phyloP scores from a whole-genome alignment of 1,140 invertebrate genomes.

The Hormaphis cornu region DNA sequence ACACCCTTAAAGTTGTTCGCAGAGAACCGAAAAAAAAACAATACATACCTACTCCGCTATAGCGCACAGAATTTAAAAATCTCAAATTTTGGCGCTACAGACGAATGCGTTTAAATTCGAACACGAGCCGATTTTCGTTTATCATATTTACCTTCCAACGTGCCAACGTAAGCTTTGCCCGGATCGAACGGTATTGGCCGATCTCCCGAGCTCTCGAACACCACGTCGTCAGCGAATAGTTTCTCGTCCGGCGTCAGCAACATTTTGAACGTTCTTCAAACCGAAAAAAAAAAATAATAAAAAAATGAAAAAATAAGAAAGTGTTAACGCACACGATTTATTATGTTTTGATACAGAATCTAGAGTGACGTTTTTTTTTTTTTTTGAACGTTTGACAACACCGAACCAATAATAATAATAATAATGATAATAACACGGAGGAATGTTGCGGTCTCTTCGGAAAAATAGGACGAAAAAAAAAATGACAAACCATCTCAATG shows the following conservation, averaged over 20 bases:
- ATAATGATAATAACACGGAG: not conserved
- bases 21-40: too few species aligned
- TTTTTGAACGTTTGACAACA: too few species aligned
- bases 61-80: too few species aligned
- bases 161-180: constrained; percentile 63
- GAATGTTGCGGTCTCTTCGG: not conserved
- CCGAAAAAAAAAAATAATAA: constrained; percentile 41
- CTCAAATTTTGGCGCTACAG: too few species aligned
- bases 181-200: constrained; percentile 59
- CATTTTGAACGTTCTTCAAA: constrained; percentile 70
- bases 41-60: too few species aligned
- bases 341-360: not conserved
- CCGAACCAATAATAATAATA: not conserved
- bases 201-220: constrained; percentile 65
- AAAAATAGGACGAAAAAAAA: not conserved
- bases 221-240: constrained; percentile 66
- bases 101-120: too few species aligned
- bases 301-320: constrained; percentile 32
- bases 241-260: constrained; percentile 59
- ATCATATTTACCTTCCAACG: constrained; percentile 63
- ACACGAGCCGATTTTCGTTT: too few species aligned
- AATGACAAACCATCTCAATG: not conserved
- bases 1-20: too few species aligned
- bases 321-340: not conserved
- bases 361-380: too few species aligned